These are phyloP conservation scores for Epinephelus cyanopodus DNA, from an alignment of 2,113 vertebrate species.

Conservation along the genomic window DNA sequence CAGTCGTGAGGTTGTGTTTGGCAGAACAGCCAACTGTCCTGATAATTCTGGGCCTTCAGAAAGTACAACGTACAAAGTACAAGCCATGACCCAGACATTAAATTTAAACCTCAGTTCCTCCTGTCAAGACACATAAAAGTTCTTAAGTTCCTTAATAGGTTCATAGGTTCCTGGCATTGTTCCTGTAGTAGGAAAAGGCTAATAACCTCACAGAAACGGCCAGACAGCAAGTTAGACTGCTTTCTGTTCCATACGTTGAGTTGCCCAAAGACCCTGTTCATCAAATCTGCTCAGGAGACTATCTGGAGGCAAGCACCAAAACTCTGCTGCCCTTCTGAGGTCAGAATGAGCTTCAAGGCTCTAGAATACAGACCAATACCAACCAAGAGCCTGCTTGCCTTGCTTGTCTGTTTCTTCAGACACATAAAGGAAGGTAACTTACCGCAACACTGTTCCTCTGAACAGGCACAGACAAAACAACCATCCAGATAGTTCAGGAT, in stretches of 20 bases:
- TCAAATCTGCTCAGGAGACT: not conserved
- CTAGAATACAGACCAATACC: not conserved
- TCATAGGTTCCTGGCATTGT: not conserved
- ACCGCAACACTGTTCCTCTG: not conserved
- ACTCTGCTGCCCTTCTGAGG: not conserved
- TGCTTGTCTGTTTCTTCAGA: not conserved
- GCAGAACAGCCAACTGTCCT: not conserved
- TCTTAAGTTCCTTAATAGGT: not conserved
- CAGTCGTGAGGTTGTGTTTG: not conserved
- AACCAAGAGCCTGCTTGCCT: not conserved
- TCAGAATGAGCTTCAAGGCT: not conserved
- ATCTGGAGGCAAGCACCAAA: not conserved
- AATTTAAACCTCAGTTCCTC: not conserved
- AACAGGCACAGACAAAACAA: too few relatives aligned
- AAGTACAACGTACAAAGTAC: not conserved
- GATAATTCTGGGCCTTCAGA: not conserved
- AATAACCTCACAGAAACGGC: not conserved
- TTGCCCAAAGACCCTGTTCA: not conserved
- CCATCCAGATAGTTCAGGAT: too few relatives aligned
- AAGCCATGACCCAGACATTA: not conserved
- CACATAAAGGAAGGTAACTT: not conserved
- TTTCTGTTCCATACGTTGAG: not conserved
- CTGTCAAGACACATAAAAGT: conserved; percentile 1
- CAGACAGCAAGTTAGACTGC: not conserved
- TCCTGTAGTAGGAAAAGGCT: not conserved